phyloP scores from a whole-genome alignment of 2,797 vertebrate species.

The Macropodus opercularis region DNA sequence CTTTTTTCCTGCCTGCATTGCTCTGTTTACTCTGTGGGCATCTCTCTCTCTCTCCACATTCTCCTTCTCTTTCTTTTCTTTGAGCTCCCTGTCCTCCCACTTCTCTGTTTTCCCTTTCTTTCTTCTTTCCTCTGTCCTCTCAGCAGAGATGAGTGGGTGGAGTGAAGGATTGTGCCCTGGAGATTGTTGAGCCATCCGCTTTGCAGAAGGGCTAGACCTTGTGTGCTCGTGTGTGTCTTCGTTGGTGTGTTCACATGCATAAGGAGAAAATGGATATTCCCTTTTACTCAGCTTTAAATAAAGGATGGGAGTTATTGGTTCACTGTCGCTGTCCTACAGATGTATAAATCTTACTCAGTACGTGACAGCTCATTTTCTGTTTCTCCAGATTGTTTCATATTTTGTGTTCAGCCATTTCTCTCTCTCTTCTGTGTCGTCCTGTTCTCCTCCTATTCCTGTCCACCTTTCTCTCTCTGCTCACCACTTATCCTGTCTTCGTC shows the following conservation, averaged over 20 bases:
- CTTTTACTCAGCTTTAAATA: slow-evolving; percentile 50
- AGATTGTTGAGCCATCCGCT: slow-evolving; percentile 72
- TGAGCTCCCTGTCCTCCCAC: slow-evolving; percentile 41
- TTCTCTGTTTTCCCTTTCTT: slow-evolving; percentile 29
- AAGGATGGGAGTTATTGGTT: slow-evolving; percentile 55
- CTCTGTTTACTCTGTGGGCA: slow-evolving; percentile 11
- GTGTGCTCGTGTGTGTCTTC: slow-evolving; percentile 12
- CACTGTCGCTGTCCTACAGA: slow-evolving; percentile 40
- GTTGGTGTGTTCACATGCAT: too few species aligned
- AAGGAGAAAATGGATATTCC: slow-evolving; percentile 42
- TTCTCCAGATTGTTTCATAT: slow-evolving; percentile 16
- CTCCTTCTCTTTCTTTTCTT: not conserved
- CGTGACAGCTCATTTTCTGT: slow-evolving; percentile 63
- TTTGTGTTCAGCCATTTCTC: slow-evolving; percentile 11
- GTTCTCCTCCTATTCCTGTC: not conserved
- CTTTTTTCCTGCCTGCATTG: slow-evolving; percentile 1
- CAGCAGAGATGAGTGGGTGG: slow-evolving; percentile 74
- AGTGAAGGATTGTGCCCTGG: slow-evolving; percentile 71
- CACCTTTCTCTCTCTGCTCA: not conserved
- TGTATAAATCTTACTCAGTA: slow-evolving; percentile 65
- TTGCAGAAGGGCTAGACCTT: slow-evolving; percentile 46
- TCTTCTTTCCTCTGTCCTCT: slow-evolving; percentile 53
- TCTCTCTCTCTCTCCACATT: slow-evolving; percentile 19
- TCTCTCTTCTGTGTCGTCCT: not conserved
- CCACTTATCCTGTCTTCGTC: slow-evolving; percentile 45